These are phyloP conservation scores for Burhinus oedicnemus DNA, from an alignment of 2,113 vertebrate genomes.

Conservation along the genomic window DNA sequence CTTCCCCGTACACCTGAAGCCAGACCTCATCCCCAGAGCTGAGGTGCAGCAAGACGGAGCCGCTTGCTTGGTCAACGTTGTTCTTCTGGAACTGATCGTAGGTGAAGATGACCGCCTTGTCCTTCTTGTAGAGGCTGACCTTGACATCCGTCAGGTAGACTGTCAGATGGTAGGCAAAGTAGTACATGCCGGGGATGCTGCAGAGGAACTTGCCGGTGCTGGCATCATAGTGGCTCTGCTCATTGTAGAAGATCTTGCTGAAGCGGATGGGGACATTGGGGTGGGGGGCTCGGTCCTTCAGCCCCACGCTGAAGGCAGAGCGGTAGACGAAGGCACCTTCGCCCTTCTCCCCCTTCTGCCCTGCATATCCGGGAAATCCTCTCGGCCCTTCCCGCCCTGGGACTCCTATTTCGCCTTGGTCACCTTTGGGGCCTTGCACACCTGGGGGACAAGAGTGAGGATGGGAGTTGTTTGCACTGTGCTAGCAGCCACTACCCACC, in stretches of 20 bases:
- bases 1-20: constrained; percentile 81
- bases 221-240: constrained; percentile 80
- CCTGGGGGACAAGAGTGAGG: constrained; percentile 61
- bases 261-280: constrained; percentile 83
- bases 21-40: constrained; percentile 80
- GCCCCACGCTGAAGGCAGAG: constrained; percentile 85
- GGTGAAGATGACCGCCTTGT: constrained; percentile 79
- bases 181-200: constrained; percentile 79
- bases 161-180: constrained; percentile 83
- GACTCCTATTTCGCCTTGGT: constrained; percentile 63
- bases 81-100: constrained; percentile 81
- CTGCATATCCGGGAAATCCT: constrained; percentile 74
- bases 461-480: neutral
- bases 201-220: constrained; percentile 84
- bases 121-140: constrained; percentile 82
- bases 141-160: constrained; percentile 81
- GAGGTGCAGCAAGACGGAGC: constrained; percentile 78
- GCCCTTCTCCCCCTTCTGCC: constrained; percentile 78
- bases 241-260: constrained; percentile 85
- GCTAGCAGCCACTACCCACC: accelerated
- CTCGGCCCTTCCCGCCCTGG: constrained; percentile 66
- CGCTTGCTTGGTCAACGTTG: constrained; percentile 82
- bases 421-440: constrained; percentile 73
- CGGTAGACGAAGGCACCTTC: constrained; percentile 71
- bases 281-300: constrained; percentile 46